Percentiles rank a stretch among this genome's conserved stretches.
These are phyloP conservation scores for Corella eumyota DNA, from an alignment of 23 tunicate species.

Conservation along the genomic window DNA sequence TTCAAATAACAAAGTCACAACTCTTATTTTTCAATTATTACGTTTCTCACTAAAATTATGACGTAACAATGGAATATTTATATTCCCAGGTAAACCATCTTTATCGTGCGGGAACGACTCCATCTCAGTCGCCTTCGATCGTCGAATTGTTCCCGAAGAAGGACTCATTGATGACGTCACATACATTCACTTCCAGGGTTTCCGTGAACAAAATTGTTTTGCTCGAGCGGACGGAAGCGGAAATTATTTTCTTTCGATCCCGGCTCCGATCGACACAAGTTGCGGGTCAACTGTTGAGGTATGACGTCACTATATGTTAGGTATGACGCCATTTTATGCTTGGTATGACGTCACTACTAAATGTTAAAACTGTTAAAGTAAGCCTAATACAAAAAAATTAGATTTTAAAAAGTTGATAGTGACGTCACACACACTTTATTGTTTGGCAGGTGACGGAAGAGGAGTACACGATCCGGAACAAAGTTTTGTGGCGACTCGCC, in stretches of 20 bases:
- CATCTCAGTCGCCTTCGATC: slow-evolving; percentile 49
- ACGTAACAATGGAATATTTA: no score
- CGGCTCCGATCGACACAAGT: slow-evolving; percentile 79
- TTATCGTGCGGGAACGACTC: slow-evolving; percentile 63
- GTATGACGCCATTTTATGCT: no score
- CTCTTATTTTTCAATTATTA: no score
- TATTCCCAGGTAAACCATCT: slow-evolving; percentile 29
- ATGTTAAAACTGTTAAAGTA: no score
- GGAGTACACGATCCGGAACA: slow-evolving; percentile 44
- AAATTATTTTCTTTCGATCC: slow-evolving; percentile 55
- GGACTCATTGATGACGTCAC: slow-evolving; percentile 41
- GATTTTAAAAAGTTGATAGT: no score
- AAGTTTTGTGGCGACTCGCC: slow-evolving; percentile 72
- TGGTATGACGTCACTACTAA: no score
- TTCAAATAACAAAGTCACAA: no score
- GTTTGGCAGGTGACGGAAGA: slow-evolving; percentile 44
- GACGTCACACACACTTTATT: no score
- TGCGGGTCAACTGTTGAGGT: slow-evolving; percentile 66
- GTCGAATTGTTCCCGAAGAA: slow-evolving; percentile 56
- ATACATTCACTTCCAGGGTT: slow-evolving; percentile 54
- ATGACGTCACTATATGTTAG: neutral
- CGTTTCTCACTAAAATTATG: no score
- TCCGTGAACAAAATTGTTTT: slow-evolving; percentile 36
- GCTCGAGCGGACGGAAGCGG: slow-evolving; percentile 22
- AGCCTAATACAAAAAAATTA: no score